Base-by-base conservation (phyloP, 2,888 invertebrate genomes). In the Harpalus rufipes region DNA sequence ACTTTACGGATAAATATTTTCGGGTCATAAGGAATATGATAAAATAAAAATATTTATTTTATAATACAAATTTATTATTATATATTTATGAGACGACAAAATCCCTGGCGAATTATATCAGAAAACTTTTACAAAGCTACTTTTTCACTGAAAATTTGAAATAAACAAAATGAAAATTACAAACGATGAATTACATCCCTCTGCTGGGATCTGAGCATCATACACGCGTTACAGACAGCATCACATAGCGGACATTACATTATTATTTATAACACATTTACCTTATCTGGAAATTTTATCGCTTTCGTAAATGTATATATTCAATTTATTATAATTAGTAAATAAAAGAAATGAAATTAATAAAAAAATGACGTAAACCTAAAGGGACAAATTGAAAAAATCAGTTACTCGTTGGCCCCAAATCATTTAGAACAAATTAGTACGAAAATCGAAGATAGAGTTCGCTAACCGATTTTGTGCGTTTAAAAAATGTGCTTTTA, bases 91-190 rank as follows among this genome's bases (percentile, higher is more conserved):
- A 94, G 94, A 94, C 94, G 85, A 94, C 93, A 93, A 93, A 93
- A 90, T 94, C 93, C 93, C 93, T 93, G 93, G 94, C 93, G 93
- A 93, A 93, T 93, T 89, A 90, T 89, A 89, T 89, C 93, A 93
- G 93, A 93, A 93, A 93, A 68, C 93, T 93, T 93, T 93, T 94
- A 94, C 93, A 94, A 94, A 94, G 94, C 94, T 93, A 93, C 93
- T 93, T 89, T 86, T 88, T 88, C 89, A 88, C 87, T 88, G 68
- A 80, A 59, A 84, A 87, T 87, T 88, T 87, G 87, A 88, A 88
- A 88, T 88, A 88, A 88, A 87, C 87, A 88, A 90, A 89, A 89
- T 87, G 88, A 86, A 87, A 87, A 80, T 85, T 85, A 86, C 61
- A 79, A 79, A 82, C 59, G 72, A 86, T 86, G 84, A 87, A 85